These are phyloP conservation scores for Seira ritae DNA, from an alignment of 2,888 invertebrate species.

Conservation along the genomic window DNA sequence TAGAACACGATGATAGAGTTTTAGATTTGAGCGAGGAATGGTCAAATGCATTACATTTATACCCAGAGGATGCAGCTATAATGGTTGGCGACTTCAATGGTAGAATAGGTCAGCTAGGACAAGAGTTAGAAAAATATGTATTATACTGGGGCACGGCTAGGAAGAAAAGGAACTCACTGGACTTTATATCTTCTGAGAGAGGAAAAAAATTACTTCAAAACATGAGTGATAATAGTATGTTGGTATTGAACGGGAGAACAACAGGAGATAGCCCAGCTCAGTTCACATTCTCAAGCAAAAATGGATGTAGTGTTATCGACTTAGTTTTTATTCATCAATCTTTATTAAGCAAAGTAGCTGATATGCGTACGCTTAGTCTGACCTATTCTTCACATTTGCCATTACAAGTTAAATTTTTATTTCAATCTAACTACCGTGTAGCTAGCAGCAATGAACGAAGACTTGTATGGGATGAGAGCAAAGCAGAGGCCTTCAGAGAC, in stretches of 20 bases:
- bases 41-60: background rate
- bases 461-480: too few relatives aligned
- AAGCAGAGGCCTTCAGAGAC: too few relatives aligned
- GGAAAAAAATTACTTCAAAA: slow-evolving; percentile 13
- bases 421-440: too few relatives aligned
- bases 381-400: background rate
- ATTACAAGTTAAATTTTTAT: slow-evolving; percentile 16
- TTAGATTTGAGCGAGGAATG: background rate
- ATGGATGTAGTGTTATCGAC: slow-evolving; percentile 43
- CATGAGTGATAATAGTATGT: background rate
- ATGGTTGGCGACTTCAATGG: slow-evolving; percentile 52
- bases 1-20: background rate
- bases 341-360: background rate
- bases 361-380: background rate
- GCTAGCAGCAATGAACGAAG: too few relatives aligned
- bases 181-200: background rate
- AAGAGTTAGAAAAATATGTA: background rate
- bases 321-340: slow-evolving; percentile 34
- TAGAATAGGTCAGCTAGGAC: background rate
- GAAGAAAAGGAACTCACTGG: background rate
- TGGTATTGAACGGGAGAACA: slow-evolving; percentile 43
- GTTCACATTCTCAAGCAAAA: slow-evolving; percentile 19
- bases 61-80: background rate
- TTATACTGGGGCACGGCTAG: background rate
- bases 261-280: slow-evolving; percentile 22